Evolutionary conservation across 2,113 vertebrate genomes (phyloP), one percentile per base, ranked within the genome.

Genomic region (Psettodes erumei): DNA sequence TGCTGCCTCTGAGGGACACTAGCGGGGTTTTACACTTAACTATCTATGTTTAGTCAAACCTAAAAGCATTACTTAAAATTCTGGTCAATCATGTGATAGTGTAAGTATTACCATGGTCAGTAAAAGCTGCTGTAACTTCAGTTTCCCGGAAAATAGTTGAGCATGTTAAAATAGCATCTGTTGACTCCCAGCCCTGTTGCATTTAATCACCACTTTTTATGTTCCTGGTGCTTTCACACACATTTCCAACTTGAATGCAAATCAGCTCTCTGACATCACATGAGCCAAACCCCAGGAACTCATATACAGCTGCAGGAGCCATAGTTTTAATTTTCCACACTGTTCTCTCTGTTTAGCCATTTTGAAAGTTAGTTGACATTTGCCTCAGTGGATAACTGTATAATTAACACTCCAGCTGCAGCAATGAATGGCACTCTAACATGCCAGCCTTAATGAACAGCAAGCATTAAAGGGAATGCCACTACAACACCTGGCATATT

Each of bases 281-380:
- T 61, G 56, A 48, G 63, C 48, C 27, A 35, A 67, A 47, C 47
- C 32, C 10, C 40, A 15, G 27, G 71, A 61, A 67, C 28, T 54
- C 33, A 43, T 56, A 75, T 70, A 75, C 51, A 75, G 65, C 71
- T 70, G 51, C 64, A 59, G 65, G 78, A 70, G 51, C 58, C 33
- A 35, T 48, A 23, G 58, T 69, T 75, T 56, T 75, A 43, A 81
- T 75, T 69, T 58, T 33, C 51, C 28, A 19, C 8, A 1, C 51
- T 6, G 16, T 80, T 51, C 50, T 32, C 59, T 51, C 50, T 58
- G 27, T 40, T 43, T 69, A 23, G 50, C 42, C 50, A 33, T 81
- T 75, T 54, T 70, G 64, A 75, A 68, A 58, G 42, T 55, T 32
- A 50, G 58, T 51, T 81, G 59, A 64, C 78, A 75, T 75, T 75